Base-by-base conservation (phyloP, 2,888 invertebrate genomes). In the Phyto melanocephala region DNA sequence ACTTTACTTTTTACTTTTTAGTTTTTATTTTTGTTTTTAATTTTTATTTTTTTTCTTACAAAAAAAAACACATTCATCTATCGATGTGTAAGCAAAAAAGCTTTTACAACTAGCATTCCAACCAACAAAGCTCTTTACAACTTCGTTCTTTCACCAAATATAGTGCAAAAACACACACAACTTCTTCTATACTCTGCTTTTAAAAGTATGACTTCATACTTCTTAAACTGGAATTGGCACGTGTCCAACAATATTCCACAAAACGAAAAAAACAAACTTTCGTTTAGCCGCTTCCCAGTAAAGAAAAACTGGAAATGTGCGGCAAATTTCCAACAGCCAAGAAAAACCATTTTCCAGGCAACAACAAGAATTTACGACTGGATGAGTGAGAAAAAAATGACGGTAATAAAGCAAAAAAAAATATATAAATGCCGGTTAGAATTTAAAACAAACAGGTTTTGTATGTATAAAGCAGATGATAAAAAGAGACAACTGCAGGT, bases 141-240 rank as follows among this genome's bases (percentile, higher is more conserved):
- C 17, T 77, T 54, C 45, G n/a, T 52, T 17, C 35, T 45, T 47
- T 10, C 13, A 1, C 20, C 15, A 60, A 45, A 42, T 24, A 1
- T 35, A 24, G 50, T 50, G 11, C 50, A 62, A 52, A 56, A 62
- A 60, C 42, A 68, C 40, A 35, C 4, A 71, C 47, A 68, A 68
- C 28, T 50, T 50, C 47, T 58, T n/a, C 28, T 52, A 40, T n/a
- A 50, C 45, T 28, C 22, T 84, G 50, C 81, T 78, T 63, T 68
- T 76, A 76, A 84, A 84, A 80, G 74, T 76, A 82, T 84, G 84
- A 84, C 85, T 85, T 85, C 85, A 83, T 78, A 72, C 79, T 77
- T 78, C 71, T 77, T 83, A 67, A 45, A 74, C 20, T 83, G 83
- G 81, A 83, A 84, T 85, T 84, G 84, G 84, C 85, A 85, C 85